Base-by-base conservation (phyloP, 1,140 invertebrate genomes). In the Temnothorax longispinosus region DNA sequence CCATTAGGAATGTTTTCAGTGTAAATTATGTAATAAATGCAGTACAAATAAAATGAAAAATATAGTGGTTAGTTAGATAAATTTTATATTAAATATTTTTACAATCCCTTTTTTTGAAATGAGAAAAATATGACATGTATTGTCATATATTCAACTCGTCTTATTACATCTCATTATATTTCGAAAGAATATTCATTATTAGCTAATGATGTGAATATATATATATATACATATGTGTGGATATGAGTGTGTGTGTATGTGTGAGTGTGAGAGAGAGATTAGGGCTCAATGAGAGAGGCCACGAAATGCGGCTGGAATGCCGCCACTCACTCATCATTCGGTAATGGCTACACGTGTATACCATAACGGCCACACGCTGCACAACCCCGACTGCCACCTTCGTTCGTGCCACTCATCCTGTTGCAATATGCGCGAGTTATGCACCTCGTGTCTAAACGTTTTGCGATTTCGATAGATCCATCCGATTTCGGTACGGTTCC, bases 301-400 rank as follows among this genome's bases (percentile, higher is more conserved):
- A 87, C 87, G 91, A 89, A 92, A 92, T 92, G 90, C 78, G 87
- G 69, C 67, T 87, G 92, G 92, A 92, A 93, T 92, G 87, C 69
- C 65, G 78, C 58, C 87, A 90, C 75, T 92, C 88, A 64, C 82
- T 86, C 81, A 88, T 88, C 87, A 82, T 90, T 87, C 81, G 88
- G 89, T 90, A 92, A 93, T 93, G 87, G 90, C 67, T 91, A 89
- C 87, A 85, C 80, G 76, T 89, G 89, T 89, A 84, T 13, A 75
- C 74, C 82, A 82, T 86, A 86, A 85, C 89, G 74, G 58, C 64
- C 84, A 90, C 86, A 88, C 75, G 80, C 80, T 65, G 76, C 85
- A 75, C 47, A 32, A 35, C 56, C 54, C 56, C 41, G 54, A 72
- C 85, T n/a, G 50, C 38, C 78, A 56, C 64, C 78, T 72, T 82